Conservation (phyloP, 2,797 vertebrate genomes). For the Anguilla anguilla region DNA sequence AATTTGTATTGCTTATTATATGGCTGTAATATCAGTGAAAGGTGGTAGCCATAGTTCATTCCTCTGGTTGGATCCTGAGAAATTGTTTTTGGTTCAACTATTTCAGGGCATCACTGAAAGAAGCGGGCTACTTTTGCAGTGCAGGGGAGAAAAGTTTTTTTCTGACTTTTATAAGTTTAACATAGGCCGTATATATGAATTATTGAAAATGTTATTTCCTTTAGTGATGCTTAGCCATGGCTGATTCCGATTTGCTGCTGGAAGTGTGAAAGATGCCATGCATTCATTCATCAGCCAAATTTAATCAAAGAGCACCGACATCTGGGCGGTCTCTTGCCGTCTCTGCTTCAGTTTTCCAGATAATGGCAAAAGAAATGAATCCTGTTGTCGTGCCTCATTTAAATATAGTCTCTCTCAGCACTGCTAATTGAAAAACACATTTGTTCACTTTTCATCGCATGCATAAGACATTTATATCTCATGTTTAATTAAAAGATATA, state of each 20-base stretch:
- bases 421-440: constrained; percentile 3
- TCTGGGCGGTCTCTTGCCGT: not conserved
- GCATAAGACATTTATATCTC: constrained; percentile 21
- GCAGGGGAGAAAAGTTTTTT: not conserved
- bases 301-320: not conserved
- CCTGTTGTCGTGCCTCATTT: not conserved
- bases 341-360: not conserved
- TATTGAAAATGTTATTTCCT: not conserved
- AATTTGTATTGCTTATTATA: not conserved
- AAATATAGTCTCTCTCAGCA: constrained; percentile 17
- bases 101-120: not conserved
- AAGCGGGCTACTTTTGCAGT: not conserved
- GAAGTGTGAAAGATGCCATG: not conserved
- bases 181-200: not conserved
- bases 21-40: no score
- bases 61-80: no score
- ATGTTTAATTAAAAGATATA: constrained; percentile 27
- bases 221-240: not conserved
- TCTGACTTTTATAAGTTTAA: not conserved
- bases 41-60: no score
- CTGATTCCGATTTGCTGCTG: not conserved
- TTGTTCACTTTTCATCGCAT: constrained; percentile 17
- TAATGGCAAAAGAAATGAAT: not conserved
- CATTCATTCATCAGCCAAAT: not conserved
- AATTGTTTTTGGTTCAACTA: not conserved